Evolutionary conservation across 2,888 invertebrate species (phyloP), one percentile per base, ranked within the genome.

Genomic region (Trisateles emortualis): DNA sequence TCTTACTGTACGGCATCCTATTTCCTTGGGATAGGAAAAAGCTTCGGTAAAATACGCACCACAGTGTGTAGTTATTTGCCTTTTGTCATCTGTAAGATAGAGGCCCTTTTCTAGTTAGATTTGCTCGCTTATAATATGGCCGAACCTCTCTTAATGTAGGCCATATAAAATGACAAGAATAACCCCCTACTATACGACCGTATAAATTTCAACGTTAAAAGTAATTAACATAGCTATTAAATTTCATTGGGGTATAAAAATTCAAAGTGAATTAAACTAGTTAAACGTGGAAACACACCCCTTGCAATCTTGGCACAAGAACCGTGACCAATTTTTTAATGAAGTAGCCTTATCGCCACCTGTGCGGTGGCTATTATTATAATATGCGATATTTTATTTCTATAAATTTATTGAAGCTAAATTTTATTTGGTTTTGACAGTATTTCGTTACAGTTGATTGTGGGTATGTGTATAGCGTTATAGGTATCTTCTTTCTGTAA

Each of bases 301-400:
- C 61, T 53, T 49, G 59, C 66, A 72, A 74, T 73, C 72, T 78
- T 71, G 60, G 64, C 64, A 60, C 64, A 59, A 71, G 69, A 72
- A 68, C 64, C 74, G 72, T 72, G 72, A 67, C 68, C 72, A 74
- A 69, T 76, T 78, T 77, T 80, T 79, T 76, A 74, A 81, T 79
- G 72, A 71, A 70, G 69, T 71, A 64, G 72, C 60, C 59, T 59
- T 73, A 63, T 70, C 61, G 61, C 54, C 59, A 61, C 58, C 61
- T 68, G 45, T 39, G 0, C 0, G 14, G 68, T 29, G 48, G 13
- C 30, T 63, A 71, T 67, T 64, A 52, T 58, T 40, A 38, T 51
- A 45, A 32, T 52, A 22, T 13, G 9, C 38, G 33, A 51, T 29
- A 38, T 32, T 45, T 26, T 32, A 10, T 16, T 22, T 50, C 26